Conservation (phyloP, 2,797 vertebrate genomes). For the Hoplostethus atlanticus region DNA sequence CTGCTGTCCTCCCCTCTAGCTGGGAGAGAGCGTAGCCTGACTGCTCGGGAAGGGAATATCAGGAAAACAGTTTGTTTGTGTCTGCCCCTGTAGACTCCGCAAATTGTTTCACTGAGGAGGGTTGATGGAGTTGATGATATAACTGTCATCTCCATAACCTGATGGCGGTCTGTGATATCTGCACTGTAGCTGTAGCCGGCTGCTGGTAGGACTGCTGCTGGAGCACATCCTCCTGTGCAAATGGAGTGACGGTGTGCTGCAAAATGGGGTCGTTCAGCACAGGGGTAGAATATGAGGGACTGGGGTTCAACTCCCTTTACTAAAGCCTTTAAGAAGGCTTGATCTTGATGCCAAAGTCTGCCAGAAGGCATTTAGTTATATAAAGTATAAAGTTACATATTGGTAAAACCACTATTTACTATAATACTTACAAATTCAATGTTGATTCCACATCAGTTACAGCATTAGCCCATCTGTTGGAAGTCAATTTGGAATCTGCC, state of each 20-base stretch:
- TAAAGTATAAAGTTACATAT: slow-evolving; percentile 27
- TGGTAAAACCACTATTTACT: slow-evolving; percentile 1
- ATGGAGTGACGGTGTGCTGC: slow-evolving; percentile 27
- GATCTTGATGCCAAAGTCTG: slow-evolving; percentile 4
- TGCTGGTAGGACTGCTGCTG: slow-evolving; percentile 40
- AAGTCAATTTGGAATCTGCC: slow-evolving; percentile 42
- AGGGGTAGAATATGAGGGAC: slow-evolving; percentile 39
- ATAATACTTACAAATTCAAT: slow-evolving; percentile 23
- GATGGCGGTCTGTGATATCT: slow-evolving; percentile 66
- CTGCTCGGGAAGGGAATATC: slow-evolving; percentile 66
- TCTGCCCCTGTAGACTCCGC: slow-evolving; percentile 65
- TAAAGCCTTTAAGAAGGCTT: slow-evolving; percentile 12
- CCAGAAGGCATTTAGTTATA: slow-evolving; percentile 9
- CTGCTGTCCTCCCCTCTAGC: slow-evolving; percentile 46
- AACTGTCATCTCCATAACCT: slow-evolving; percentile 76
- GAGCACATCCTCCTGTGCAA: slow-evolving; percentile 38
- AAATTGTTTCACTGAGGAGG: slow-evolving; percentile 72
- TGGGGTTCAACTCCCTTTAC: slow-evolving; percentile 29
- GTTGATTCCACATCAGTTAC: not conserved
- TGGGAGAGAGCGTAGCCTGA: slow-evolving; percentile 51
- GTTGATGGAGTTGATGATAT: slow-evolving; percentile 75
- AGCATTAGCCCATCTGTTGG: slow-evolving; percentile 34
- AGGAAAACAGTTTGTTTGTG: slow-evolving; percentile 75
- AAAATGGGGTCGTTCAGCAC: slow-evolving; percentile 47
- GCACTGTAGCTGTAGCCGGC: slow-evolving; percentile 47